Evolutionary conservation across 1,140 invertebrate species (phyloP), one percentile per base, ranked within the genome.

Genomic region (Leptinotarsa lineolata): DNA sequence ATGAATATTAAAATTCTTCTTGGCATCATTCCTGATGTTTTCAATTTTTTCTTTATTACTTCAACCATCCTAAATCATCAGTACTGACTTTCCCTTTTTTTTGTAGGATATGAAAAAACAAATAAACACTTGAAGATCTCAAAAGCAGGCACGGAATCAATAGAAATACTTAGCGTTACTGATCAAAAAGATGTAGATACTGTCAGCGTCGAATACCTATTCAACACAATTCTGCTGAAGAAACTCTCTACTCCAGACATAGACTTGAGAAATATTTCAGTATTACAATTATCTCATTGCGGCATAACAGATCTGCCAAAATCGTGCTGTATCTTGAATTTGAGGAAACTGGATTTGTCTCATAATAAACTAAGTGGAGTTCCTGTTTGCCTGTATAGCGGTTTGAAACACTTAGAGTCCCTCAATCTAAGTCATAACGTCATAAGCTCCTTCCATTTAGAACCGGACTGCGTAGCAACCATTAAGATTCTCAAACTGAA

Each of bases 381-480:
- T 54, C 73, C 68, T 59, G 58, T 20, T 48, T 71, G 59, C 39
- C 39, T 74, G 15, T 74, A 74, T 64, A 70, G 24, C 8, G 60
- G 68, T 0, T n/a, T 69, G 58, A 68, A 64, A 63, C n/a, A 44
- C 15, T 60, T 74, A 61, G 68, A 74, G 45, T 21, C 46, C 21
- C 39, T 74, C 18, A 68, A 74, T 54, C 39, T 74, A 2, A 63
- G 67, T 20, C 59, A 74, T 60, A 74, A 74, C 69, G 24, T 70
- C n/a, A 70, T 74, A n/a, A 16, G 63, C n/a, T 24, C 16, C 18
- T 74, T 74, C 21, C 21, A 70, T 46, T 16, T 74, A 39, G 73
- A 64, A 21, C 73, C 73, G 3, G 73, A 61, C 4, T 74, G 73
- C 60, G 30, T 63, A n/a, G 6, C 11, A 11, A 24, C 5, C 18